Conservation (phyloP, 2,888 invertebrate genomes). For the Drosophila tanythrix region DNA sequence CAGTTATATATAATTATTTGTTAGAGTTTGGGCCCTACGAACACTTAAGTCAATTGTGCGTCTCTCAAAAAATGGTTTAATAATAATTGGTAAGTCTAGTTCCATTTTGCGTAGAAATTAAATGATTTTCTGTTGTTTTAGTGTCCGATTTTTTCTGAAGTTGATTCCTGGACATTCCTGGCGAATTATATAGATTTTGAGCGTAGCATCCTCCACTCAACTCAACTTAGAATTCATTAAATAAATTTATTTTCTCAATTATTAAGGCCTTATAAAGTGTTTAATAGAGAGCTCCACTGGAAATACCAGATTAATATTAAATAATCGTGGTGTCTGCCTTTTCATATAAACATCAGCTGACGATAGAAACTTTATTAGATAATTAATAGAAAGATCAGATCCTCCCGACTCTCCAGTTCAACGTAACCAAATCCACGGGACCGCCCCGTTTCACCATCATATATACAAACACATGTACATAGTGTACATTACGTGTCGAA, state of each 20-base stretch:
- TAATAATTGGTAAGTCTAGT: not conserved
- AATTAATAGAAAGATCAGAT: constrained; percentile 86
- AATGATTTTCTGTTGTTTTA: not conserved
- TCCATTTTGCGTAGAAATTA: not conserved
- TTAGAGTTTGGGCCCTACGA: not conserved
- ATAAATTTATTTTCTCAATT: too few species aligned
- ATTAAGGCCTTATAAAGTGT: too few species aligned
- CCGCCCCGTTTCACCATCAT: constrained; percentile 87
- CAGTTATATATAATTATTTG: not conserved
- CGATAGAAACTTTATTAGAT: too few species aligned
- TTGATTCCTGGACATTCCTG: not conserved
- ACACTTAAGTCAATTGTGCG: not conserved
- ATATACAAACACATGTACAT: constrained; percentile 9
- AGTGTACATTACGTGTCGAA: constrained; percentile 60
- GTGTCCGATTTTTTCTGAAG: accelerated
- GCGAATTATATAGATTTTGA: not conserved
- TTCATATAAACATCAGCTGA: too few species aligned
- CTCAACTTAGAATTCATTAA: too few species aligned
- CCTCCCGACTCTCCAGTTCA: constrained; percentile 94
- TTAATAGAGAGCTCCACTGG: too few species aligned
- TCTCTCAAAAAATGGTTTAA: not conserved
- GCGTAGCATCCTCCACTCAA: not conserved
- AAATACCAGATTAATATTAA: too few species aligned
- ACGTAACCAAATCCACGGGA: constrained; percentile 96
- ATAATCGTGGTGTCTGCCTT: too few species aligned